These are phyloP conservation scores for Balearica regulorum DNA, from an alignment of 2,797 vertebrate species.

Conservation along the genomic window DNA sequence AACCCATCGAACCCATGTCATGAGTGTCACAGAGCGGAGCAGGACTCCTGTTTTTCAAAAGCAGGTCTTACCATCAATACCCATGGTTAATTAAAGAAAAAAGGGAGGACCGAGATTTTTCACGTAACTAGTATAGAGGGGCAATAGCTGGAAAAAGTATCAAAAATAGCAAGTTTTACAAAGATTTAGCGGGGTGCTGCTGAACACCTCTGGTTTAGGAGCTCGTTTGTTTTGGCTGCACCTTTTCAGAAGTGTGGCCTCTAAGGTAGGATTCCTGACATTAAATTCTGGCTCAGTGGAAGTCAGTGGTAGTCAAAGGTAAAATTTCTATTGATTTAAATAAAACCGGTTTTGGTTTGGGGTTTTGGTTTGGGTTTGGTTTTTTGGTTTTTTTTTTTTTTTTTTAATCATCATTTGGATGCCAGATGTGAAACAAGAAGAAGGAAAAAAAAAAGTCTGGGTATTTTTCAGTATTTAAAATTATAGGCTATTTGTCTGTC, in stretches of 20 bases:
- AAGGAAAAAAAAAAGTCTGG: too few species aligned
- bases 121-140: background rate
- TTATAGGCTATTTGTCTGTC: background rate
- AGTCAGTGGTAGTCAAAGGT: background rate
- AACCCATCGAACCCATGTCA: rapidly evolving
- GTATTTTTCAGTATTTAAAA: background rate
- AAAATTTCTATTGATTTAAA: background rate
- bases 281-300: background rate
- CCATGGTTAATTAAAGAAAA: background rate
- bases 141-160: background rate
- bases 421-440: background rate
- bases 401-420: background rate
- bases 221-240: background rate
- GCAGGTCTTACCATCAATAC: background rate
- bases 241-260: rapidly evolving
- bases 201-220: background rate
- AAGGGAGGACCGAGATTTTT: background rate
- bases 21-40: background rate
- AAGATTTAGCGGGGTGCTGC: background rate
- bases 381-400: background rate
- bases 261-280: background rate
- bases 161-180: background rate
- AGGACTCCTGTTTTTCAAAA: background rate
- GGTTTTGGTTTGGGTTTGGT: too few species aligned
- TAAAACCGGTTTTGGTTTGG: background rate